phyloP scores from a whole-genome alignment of 30 jellyfish, hydroid and myxozoan genomes.

The Sanderia malayensis region DNA sequence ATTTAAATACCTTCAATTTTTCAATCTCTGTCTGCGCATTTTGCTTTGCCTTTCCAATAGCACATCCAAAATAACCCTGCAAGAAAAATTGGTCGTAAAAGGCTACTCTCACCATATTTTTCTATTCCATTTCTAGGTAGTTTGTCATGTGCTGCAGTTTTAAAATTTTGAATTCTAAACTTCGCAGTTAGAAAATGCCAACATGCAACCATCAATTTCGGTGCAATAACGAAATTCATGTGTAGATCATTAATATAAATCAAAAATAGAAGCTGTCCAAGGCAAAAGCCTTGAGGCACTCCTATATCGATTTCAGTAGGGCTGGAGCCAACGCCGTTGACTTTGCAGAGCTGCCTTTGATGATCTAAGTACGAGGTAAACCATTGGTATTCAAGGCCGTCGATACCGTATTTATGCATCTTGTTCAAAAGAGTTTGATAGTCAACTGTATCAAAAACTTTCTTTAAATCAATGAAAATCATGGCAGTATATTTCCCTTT shows the following conservation, averaged over 20 bases:
- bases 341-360: conserved; percentile 42
- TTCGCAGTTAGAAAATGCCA: no score
- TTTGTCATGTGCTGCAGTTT: no score
- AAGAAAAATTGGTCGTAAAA: no score
- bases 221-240: no score
- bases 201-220: no score
- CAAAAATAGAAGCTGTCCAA: not conserved
- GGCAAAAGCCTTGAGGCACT: not conserved
- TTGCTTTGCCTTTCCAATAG: conserved; percentile 97
- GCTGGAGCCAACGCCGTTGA: conserved; percentile 9
- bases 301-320: not conserved
- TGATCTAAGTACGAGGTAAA: conserved; percentile 14
- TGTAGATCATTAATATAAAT: not conserved
- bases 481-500: conserved; percentile 22
- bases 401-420: conserved; percentile 1
- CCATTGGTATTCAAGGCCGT: conserved; percentile 22
- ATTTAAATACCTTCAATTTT: conserved; percentile 92
- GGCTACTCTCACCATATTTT: no score
- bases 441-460: conserved; percentile 22
- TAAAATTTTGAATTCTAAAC: no score
- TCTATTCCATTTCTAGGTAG: no score
- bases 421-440: conserved; percentile 13
- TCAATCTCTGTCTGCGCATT: conserved; percentile 99
- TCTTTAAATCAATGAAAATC: conserved; percentile 11
- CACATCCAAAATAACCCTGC: conserved; percentile 97